A percentile compares a stretch with the other conserved stretches of the same genome.
These are phyloP conservation scores for Drosophila pegasa DNA, from an alignment of 2,888 invertebrate genomes.

Conservation along the genomic window DNA sequence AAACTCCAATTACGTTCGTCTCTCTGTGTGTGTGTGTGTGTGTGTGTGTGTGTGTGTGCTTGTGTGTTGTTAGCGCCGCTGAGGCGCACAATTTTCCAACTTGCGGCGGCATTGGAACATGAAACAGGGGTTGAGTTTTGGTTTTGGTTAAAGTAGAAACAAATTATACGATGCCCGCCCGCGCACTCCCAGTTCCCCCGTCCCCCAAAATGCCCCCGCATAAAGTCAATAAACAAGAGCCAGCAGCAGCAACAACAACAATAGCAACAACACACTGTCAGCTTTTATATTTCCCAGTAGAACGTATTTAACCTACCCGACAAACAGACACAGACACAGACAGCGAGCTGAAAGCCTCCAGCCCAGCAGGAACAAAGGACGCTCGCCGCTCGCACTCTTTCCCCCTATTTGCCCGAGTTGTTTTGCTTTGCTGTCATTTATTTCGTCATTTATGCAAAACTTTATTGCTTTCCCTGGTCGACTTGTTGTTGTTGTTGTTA, in stretches of 20 bases:
- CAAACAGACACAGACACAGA: constrained; percentile 24
- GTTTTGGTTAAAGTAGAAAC: constrained; percentile 71
- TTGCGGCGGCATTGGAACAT: constrained; percentile 26
- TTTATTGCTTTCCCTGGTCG: constrained; percentile 74
- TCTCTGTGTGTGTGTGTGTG: constrained; percentile 33
- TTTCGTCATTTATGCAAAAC: constrained; percentile 82
- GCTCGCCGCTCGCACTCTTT: constrained; percentile 19
- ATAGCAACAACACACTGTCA: constrained; percentile 42
- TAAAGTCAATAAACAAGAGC: constrained; percentile 78
- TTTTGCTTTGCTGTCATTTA: constrained; percentile 79
- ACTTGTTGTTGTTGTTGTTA: neutral
- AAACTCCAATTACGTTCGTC: constrained; percentile 25
- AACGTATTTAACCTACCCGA: constrained; percentile 61
- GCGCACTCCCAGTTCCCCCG: no score
- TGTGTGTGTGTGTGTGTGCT: constrained; percentile 32
- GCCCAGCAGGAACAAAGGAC: constrained; percentile 32
- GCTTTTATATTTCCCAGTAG: constrained; percentile 72
- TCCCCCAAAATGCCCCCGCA: constrained; percentile 41
- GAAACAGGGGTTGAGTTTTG: constrained; percentile 28
- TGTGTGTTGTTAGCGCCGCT: constrained; percentile 63
- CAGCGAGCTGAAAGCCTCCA: constrained; percentile 15
- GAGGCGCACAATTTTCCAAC: constrained; percentile 75
- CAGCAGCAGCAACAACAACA: constrained; percentile 43
- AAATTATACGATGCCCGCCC: constrained; percentile 71
- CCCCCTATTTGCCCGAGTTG: constrained; percentile 72